phyloP scores from a whole-genome alignment of 1,140 invertebrate species.

The Drosophila neocordata region DNA sequence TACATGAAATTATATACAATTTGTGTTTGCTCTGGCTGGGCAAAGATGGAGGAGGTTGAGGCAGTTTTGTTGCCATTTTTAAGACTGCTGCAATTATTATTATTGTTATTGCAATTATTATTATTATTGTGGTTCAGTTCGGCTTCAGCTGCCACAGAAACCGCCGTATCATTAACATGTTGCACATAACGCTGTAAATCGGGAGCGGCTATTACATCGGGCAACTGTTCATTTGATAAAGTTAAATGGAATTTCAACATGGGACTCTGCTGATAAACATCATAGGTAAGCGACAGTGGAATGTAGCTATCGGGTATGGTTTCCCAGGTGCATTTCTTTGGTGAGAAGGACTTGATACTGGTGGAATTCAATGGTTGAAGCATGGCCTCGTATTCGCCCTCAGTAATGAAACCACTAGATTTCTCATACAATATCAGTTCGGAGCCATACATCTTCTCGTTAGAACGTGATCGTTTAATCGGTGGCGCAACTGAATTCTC shows the following conservation, averaged over 20 bases:
- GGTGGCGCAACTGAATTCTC: conserved; percentile 65
- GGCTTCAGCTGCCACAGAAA: conserved; percentile 18
- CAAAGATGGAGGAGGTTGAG: not conserved
- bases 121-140: conserved; percentile 83
- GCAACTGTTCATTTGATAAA: conserved; percentile 90
- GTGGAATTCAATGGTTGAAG: conserved; percentile 88
- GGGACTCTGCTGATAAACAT: conserved; percentile 89
- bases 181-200: conserved; percentile 72
- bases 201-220: conserved; percentile 85
- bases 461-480: conserved; percentile 62
- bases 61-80: conserved; percentile 54
- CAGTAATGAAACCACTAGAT: conserved; percentile 92
- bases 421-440: conserved; percentile 96
- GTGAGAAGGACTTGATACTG: conserved; percentile 84
- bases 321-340: conserved; percentile 91
- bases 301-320: conserved; percentile 89
- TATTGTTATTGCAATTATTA: conserved; percentile 65
- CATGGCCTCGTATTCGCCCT: conserved; percentile 95
- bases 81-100: conserved; percentile 62
- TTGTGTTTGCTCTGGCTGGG: conserved; percentile 84
- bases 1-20: conserved; percentile 98
- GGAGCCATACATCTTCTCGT: conserved; percentile 89
- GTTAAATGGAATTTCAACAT: conserved; percentile 92
- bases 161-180: conserved; percentile 46
- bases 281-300: conserved; percentile 84